Evolutionary conservation across 2,888 invertebrate genomes (phyloP), one percentile per base, ranked within the genome.

Genomic region (Agrochola circellaris): DNA sequence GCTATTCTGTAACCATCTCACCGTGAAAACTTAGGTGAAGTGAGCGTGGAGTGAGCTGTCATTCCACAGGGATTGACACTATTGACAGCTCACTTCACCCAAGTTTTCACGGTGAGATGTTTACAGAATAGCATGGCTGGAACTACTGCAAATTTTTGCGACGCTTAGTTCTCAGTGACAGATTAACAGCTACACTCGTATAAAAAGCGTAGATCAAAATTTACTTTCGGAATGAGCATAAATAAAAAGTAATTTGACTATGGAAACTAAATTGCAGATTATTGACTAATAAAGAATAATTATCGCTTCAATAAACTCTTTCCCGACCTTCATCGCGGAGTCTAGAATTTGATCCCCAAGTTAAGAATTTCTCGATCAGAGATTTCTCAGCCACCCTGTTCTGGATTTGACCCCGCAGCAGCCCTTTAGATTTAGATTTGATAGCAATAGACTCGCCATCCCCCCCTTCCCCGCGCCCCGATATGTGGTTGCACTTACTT

Each of bases 81-180:
- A n/a, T n/a, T n/a, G n/a, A n/a, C n/a, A n/a, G n/a, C n/a, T n/a
- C n/a, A n/a, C n/a, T n/a, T n/a, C n/a, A n/a, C n/a, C n/a, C n/a
- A n/a, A n/a, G n/a, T n/a, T n/a, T n/a, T n/a, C n/a, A n/a, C n/a
- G n/a, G n/a, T n/a, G n/a, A n/a, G n/a, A n/a, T n/a, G n/a, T n/a
- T n/a, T n/a, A n/a, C n/a, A n/a, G n/a, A n/a, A n/a, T n/a, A n/a
- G n/a, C n/a, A n/a, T n/a, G n/a, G n/a, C n/a, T 62, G n/a, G 34
- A 74, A 58, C 58, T 34, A 54, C 20, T 71, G 23, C 13, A 13
- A 30, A 20, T 34, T 65, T 51, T 73, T 51, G 73, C n/a, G 48
- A 79, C 45, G 30, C 54, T 42, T 30, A n/a, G 17, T n/a, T 17
- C 13, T 26, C 7, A 23, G n/a, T n/a, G 54, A 69, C 26, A 23